Conservation (phyloP, 1,140 invertebrate genomes). For the Lucilia sericata region DNA sequence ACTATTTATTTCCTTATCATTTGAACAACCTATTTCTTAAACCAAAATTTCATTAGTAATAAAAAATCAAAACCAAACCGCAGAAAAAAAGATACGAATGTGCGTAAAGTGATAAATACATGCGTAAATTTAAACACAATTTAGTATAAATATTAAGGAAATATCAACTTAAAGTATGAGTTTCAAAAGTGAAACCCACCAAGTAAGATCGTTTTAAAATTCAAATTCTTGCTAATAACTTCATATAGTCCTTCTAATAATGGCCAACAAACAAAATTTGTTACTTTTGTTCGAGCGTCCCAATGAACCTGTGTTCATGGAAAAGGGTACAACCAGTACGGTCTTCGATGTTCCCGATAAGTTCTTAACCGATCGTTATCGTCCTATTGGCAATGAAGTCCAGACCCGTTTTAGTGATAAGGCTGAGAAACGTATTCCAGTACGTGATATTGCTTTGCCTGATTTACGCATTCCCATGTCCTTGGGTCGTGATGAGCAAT, state of each 20-base stretch:
- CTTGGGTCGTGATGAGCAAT: conserved; percentile 76
- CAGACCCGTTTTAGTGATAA: conserved; percentile 72
- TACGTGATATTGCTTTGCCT: conserved; percentile 75
- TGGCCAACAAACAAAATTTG: conserved; percentile 68
- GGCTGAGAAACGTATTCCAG: conserved; percentile 71
- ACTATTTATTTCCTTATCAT: not conserved
- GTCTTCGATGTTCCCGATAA: conserved; percentile 75
- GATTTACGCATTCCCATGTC: conserved; percentile 76
- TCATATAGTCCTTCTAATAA: conserved; percentile 40
- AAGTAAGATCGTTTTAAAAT: not conserved
- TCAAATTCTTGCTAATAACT: too few species aligned
- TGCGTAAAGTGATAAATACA: not conserved
- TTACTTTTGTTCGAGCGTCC: conserved; percentile 80
- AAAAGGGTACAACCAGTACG: conserved; percentile 57
- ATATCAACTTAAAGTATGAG: not conserved
- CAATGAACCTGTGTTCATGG: conserved; percentile 74
- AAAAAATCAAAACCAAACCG: not conserved
- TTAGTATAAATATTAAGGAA: not conserved
- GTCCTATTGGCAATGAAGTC: conserved; percentile 69
- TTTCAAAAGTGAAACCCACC: not conserved
- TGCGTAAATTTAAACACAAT: not conserved
- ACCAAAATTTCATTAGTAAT: not conserved
- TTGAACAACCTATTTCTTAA: not conserved
- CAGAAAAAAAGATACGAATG: not conserved
- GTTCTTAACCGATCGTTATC: conserved; percentile 76